phyloP scores from a whole-genome alignment of 2,888 invertebrate genomes.

The Xestia xanthographa region DNA sequence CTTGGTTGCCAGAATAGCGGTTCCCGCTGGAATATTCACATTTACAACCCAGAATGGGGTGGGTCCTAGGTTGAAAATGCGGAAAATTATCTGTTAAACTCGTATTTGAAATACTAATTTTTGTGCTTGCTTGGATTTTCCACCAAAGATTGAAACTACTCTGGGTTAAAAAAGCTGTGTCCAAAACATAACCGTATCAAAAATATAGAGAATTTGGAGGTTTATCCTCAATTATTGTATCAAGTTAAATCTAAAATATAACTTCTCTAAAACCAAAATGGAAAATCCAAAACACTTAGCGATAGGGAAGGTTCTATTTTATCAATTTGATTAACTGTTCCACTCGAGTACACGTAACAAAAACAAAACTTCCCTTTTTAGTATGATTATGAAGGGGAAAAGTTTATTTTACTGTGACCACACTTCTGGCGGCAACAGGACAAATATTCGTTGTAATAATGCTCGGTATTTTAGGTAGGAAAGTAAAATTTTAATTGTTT shows the following conservation, averaged over 20 bases:
- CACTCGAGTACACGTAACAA: constrained; percentile 18
- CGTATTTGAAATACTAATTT: not conserved
- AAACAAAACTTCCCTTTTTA: constrained; percentile 48
- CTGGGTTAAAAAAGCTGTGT: not conserved
- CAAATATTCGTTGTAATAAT: constrained; percentile 64
- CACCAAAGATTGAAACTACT: not conserved
- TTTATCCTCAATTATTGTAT: not conserved
- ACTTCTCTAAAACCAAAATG: not conserved
- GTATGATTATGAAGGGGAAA: constrained; percentile 63
- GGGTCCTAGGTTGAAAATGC: not conserved
- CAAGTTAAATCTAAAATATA: not conserved
- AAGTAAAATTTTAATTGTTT: constrained; percentile 67
- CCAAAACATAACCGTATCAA: not conserved
- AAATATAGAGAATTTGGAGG: not conserved
- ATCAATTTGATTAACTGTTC: constrained; percentile 46
- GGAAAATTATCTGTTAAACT: not conserved
- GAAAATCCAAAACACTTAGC: constrained; percentile 7
- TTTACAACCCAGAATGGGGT: constrained; percentile 2
- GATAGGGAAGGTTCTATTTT: constrained; percentile 4
- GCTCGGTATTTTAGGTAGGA: constrained; percentile 54
- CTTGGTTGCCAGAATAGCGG: constrained; percentile 3
- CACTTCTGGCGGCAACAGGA: constrained; percentile 62
- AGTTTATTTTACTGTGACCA: constrained; percentile 73
- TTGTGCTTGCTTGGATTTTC: not conserved
- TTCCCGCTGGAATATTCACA: constrained; percentile 21